A percentile compares a stretch with the other conserved stretches of the same genome.
phyloP scores from a whole-genome alignment of 2,113 vertebrate genomes.

The Emydocephalus ijimae region DNA sequence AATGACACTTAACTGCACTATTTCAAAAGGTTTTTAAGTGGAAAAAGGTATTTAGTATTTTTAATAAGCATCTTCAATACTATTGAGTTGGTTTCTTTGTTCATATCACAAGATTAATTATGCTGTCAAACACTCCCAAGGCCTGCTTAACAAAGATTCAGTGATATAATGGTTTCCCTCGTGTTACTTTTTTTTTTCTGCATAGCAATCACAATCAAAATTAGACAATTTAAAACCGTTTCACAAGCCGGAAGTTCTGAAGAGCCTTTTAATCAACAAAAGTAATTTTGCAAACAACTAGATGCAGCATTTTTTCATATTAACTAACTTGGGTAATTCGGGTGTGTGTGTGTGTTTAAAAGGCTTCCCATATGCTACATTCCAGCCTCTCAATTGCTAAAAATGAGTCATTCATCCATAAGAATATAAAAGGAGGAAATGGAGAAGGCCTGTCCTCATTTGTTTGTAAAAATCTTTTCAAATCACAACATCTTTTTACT shows the following conservation, averaged over 20 bases:
- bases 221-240: conserved; percentile 96
- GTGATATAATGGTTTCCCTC: conserved; percentile 98
- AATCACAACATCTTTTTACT: not conserved
- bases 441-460: not conserved
- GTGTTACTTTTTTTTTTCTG: conserved; percentile 85
- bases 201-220: conserved; percentile 97
- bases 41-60: conserved; percentile 98
- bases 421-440: conserved; percentile 48
- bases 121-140: conserved; percentile 99
- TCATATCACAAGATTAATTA: conserved; percentile 99
- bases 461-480: not conserved
- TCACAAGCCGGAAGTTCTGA: conserved; percentile 86
- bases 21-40: conserved; percentile 86
- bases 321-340: conserved; percentile 77
- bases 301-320: conserved; percentile 81
- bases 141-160: conserved; percentile 99
- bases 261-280: conserved; percentile 95
- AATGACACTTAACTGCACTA: conserved; percentile 79
- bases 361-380: conserved; percentile 65
- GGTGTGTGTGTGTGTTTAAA: not conserved
- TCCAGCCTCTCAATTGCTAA: conserved; percentile 56
- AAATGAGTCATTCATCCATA: conserved; percentile 62
- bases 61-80: conserved; percentile 99
- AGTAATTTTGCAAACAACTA: conserved; percentile 87
- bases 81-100: conserved; percentile 99